Percentiles rank a stretch among this genome's conserved stretches.
Evolutionary conservation across 2,888 invertebrate genomes (phyloP).

Genomic region (Periphyllus acericola): DNA sequence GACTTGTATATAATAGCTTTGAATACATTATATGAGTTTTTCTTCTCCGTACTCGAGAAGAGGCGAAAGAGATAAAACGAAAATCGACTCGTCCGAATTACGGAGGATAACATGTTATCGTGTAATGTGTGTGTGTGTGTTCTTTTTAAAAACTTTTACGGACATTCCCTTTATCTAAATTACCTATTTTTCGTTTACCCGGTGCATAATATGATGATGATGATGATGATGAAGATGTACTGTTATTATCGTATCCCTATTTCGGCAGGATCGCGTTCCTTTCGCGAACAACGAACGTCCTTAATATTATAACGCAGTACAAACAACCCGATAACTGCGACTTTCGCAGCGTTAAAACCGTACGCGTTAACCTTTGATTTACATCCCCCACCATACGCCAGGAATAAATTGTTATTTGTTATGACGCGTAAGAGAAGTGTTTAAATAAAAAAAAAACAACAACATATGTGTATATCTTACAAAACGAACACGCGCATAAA

Average conservation of each 20-base stretch:
- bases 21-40: background rate
- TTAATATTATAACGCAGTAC: background rate
- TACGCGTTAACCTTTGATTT: background rate
- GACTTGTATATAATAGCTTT: background rate
- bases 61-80: background rate
- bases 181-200: background rate
- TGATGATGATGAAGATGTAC: background rate
- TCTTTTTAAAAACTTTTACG: background rate
- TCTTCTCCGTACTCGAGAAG: background rate
- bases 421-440: background rate
- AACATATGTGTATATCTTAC: too few species aligned
- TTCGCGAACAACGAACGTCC: background rate
- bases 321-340: background rate
- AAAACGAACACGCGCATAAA: too few species aligned
- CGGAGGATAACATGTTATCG: background rate
- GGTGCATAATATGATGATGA: background rate
- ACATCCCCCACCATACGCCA: background rate
- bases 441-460: too few species aligned
- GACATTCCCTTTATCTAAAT: background rate
- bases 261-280: background rate
- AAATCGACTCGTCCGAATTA: background rate
- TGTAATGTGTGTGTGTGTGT: background rate
- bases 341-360: background rate
- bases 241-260: background rate
- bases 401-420: background rate